Conservation (phyloP, 2,113 vertebrate genomes). For the Petrocephalus zakoni region DNA sequence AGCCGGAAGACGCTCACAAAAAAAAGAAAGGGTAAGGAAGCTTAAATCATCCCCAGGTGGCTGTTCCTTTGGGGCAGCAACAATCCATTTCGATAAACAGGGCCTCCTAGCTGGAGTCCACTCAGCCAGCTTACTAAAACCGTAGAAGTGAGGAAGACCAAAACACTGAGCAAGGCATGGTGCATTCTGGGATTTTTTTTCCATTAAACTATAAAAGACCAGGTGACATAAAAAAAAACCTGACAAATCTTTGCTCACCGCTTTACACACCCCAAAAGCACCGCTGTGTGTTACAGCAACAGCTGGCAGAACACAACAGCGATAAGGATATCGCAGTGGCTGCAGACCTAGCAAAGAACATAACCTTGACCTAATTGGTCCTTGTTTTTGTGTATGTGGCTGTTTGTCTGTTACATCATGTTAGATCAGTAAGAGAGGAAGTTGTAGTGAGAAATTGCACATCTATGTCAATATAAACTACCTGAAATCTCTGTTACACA, state of each 20-base stretch:
- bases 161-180: background rate
- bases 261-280: background rate
- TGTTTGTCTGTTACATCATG: background rate
- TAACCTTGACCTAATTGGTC: background rate
- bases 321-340: background rate
- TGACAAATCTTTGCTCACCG: background rate
- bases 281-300: background rate
- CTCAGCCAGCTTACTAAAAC: background rate
- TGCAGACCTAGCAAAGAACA: background rate
- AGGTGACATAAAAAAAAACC: background rate
- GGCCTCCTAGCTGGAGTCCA: background rate
- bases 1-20: background rate
- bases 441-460: background rate
- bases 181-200: background rate
- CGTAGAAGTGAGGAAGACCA: background rate
- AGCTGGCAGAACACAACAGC: background rate
- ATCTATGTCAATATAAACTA: background rate
- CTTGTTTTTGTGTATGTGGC: background rate
- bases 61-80: background rate
- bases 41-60: background rate
- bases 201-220: background rate
- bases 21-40: background rate
- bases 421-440: background rate
- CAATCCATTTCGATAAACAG: background rate
- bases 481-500: background rate